A percentile compares a stretch with the other conserved stretches of the same genome.
Conservation (phyloP, 2,888 invertebrate genomes). For the Drosophila rellima region DNA sequence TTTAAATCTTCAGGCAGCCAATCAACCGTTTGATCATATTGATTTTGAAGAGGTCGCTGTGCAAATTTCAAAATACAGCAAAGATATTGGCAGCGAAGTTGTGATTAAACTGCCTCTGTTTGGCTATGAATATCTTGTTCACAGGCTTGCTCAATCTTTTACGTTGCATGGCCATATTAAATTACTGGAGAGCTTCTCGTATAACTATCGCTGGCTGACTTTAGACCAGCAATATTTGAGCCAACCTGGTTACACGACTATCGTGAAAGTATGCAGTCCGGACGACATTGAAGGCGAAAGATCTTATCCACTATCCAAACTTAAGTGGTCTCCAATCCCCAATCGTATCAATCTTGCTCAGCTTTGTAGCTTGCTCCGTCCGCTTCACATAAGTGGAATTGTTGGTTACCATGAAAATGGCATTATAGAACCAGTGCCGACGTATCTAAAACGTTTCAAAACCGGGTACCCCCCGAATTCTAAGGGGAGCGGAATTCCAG, state of each 20-base stretch:
- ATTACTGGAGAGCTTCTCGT: slow-evolving; percentile 18
- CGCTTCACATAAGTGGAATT: slow-evolving; percentile 55
- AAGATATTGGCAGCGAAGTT: background rate
- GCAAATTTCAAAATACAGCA: slow-evolving; percentile 3
- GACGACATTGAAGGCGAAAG: background rate
- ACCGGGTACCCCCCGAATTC: slow-evolving; percentile 22
- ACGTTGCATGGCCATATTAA: slow-evolving; percentile 48
- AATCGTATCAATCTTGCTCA: slow-evolving; percentile 59
- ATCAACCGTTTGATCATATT: slow-evolving; percentile 29
- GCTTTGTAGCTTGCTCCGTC: slow-evolving; percentile 63
- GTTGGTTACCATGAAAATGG: slow-evolving; percentile 39
- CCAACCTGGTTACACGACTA: slow-evolving; percentile 6
- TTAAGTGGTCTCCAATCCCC: slow-evolving; percentile 62
- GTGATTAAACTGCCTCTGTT: slow-evolving; percentile 49
- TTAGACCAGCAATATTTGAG: slow-evolving; percentile 26
- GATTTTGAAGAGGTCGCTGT: slow-evolving; percentile 49
- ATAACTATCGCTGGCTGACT: slow-evolving; percentile 34
- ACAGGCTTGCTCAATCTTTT: slow-evolving; percentile 35
- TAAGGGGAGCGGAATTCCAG: background rate
- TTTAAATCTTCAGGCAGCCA: slow-evolving; percentile 50
- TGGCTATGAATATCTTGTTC: slow-evolving; percentile 59
- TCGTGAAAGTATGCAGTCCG: slow-evolving; percentile 3
- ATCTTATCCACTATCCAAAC: background rate
- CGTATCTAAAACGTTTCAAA: slow-evolving; percentile 49
- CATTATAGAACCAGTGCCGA: slow-evolving; percentile 38